phyloP scores from a whole-genome alignment of 2,113 vertebrate genomes.

The Cyprinodon tularosa region DNA sequence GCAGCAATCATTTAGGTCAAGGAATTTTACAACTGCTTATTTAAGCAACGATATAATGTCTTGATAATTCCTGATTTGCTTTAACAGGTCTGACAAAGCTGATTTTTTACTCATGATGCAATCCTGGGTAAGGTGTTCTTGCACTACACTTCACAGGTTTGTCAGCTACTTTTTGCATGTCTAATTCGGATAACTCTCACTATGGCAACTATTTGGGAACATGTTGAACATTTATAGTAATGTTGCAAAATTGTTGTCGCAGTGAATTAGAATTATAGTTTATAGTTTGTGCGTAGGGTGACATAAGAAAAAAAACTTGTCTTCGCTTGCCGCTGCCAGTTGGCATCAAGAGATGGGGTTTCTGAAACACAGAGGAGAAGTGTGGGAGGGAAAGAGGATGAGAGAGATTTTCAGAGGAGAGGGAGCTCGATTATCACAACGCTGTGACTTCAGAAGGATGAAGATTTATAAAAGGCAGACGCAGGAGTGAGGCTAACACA shows the following conservation, averaged over 20 bases:
- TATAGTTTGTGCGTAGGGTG: constrained; percentile 56
- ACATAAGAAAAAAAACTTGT: constrained; percentile 72
- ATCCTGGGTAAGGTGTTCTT: constrained; percentile 53
- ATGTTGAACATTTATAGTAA: constrained; percentile 62
- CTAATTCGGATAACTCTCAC: constrained; percentile 44
- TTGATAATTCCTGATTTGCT: constrained; percentile 30
- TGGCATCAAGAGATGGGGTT: constrained; percentile 64
- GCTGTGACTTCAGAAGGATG: constrained; percentile 64
- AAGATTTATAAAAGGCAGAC: constrained; percentile 56
- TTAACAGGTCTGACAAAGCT: constrained; percentile 34
- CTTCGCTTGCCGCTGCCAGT: constrained; percentile 63
- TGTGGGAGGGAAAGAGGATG: constrained; percentile 72
- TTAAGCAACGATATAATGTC: constrained; percentile 22
- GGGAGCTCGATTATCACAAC: constrained; percentile 59
- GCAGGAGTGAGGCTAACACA: constrained; percentile 37
- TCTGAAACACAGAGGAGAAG: constrained; percentile 61
- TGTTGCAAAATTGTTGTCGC: constrained; percentile 58
- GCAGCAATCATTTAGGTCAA: constrained; percentile 30
- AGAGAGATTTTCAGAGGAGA: constrained; percentile 64
- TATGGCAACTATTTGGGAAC: constrained; percentile 46
- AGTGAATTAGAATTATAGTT: constrained; percentile 64
- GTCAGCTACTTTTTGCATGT: constrained; percentile 60
- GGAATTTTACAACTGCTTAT: constrained; percentile 32
- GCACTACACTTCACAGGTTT: constrained; percentile 26
- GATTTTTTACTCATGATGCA: constrained; percentile 60